Conservation (phyloP, 2,888 invertebrate species). For the Nomada ferruginata region DNA sequence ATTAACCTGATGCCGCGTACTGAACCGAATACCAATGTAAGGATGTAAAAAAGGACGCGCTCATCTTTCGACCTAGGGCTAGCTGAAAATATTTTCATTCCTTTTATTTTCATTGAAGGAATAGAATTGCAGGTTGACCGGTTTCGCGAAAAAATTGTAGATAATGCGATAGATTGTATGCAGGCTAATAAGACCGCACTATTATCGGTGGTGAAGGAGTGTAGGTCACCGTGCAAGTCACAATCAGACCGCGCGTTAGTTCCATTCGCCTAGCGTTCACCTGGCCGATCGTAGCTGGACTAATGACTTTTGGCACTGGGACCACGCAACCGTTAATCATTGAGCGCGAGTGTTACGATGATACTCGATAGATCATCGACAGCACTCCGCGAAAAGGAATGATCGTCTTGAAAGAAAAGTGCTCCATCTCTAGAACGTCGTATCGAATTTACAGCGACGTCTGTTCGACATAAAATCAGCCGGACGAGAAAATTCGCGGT, state of each 20-base stretch:
- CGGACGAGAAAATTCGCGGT: background rate
- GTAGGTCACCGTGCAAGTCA: constrained; percentile 25
- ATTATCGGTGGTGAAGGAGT: constrained; percentile 32
- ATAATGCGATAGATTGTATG: background rate
- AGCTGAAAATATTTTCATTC: too few species aligned
- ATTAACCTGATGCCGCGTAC: too few species aligned
- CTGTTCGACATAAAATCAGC: background rate
- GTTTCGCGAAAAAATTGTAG: too few species aligned
- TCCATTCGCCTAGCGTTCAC: constrained; percentile 53
- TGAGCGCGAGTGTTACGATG: constrained; percentile 75
- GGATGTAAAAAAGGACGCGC: background rate
- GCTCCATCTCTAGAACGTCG: constrained; percentile 21
- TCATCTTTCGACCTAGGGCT: too few species aligned
- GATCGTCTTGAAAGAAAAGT: constrained; percentile 4
- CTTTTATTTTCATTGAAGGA: too few species aligned
- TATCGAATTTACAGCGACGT: constrained; percentile 30
- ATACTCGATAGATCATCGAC: constrained; percentile 49
- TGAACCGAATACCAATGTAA: constrained; percentile 12
- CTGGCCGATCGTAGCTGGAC: constrained; percentile 67
- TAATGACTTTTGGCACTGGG: constrained; percentile 79
- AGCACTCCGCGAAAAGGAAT: constrained; percentile 31
- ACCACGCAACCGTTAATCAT: constrained; percentile 80
- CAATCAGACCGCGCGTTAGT: constrained; percentile 24
- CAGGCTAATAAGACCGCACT: background rate
- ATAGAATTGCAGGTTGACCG: too few species aligned